These are phyloP conservation scores for Sericinus montela DNA, from an alignment of 2,888 invertebrate species.

Conservation along the genomic window DNA sequence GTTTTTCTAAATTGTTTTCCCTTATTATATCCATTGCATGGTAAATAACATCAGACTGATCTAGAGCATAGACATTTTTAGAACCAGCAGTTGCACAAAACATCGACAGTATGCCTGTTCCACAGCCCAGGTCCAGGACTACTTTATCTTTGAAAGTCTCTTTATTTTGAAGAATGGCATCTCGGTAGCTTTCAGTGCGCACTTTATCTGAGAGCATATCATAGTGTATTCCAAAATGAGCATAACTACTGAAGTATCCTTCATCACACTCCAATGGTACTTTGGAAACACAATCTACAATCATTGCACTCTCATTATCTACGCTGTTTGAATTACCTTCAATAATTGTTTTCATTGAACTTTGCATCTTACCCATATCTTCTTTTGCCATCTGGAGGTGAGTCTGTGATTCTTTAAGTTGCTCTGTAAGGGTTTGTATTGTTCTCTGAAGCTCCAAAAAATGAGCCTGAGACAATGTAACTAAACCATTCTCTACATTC, in stretches of 20 bases:
- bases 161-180: constrained; percentile 88
- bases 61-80: constrained; percentile 92
- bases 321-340: constrained; percentile 44
- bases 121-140: constrained; percentile 98
- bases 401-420: constrained; percentile 80
- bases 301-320: constrained; percentile 29
- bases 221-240: constrained; percentile 95
- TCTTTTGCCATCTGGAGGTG: constrained; percentile 80
- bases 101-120: constrained; percentile 98
- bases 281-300: constrained; percentile 60
- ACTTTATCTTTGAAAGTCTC: constrained; percentile 85
- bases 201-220: constrained; percentile 95
- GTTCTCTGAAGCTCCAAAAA: constrained; percentile 80
- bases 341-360: constrained; percentile 77
- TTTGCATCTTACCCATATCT: constrained; percentile 80
- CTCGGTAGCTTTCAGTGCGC: constrained; percentile 91
- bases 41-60: constrained; percentile 97
- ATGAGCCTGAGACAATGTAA: constrained; percentile 80
- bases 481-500: constrained; percentile 80
- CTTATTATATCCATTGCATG: constrained; percentile 97
- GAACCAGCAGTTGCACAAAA: constrained; percentile 98
- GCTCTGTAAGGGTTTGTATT: constrained; percentile 74
- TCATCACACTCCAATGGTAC: constrained; percentile 83
- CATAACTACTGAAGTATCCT: constrained; percentile 90
- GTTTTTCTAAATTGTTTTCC: constrained; percentile 86